Evolutionary conservation across 92 coral and sea anemone genomes (phyloP).

Genomic region (Pocillopora grandis): DNA sequence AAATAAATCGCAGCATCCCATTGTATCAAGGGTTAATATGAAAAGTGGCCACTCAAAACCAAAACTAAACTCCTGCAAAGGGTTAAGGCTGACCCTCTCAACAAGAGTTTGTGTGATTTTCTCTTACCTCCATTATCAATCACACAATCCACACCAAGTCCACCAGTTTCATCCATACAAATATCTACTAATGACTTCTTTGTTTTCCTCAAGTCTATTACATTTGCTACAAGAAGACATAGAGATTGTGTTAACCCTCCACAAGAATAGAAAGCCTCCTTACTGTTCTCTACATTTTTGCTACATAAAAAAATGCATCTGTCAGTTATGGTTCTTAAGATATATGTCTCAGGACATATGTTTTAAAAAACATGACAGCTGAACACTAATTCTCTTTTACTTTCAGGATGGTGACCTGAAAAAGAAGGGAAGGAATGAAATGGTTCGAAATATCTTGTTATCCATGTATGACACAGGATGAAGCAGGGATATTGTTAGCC

Average conservation of each 20-base stretch:
- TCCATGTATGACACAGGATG: slow-evolving; percentile 26
- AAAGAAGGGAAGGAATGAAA: slow-evolving; percentile 73
- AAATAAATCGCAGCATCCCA: too few species aligned
- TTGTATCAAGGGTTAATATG: too few species aligned
- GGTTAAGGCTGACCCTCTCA: not conserved
- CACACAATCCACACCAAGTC: slow-evolving; percentile 92
- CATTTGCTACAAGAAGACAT: slow-evolving; percentile 61
- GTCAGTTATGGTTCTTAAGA: too few species aligned
- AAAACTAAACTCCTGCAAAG: too few species aligned
- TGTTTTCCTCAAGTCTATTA: slow-evolving; percentile 76
- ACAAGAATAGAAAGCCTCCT: not conserved
- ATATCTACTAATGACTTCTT: slow-evolving; percentile 71
- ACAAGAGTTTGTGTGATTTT: too few species aligned
- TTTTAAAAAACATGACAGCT: too few species aligned
- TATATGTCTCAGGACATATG: too few species aligned
- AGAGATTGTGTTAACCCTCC: not conserved
- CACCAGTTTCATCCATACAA: slow-evolving; percentile 95
- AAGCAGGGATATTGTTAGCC: not conserved
- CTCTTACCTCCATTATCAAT: slow-evolving; percentile 92
- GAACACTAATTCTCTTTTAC: not conserved
- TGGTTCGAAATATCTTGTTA: slow-evolving; percentile 60
- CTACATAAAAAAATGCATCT: too few species aligned
- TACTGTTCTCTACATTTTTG: not conserved
- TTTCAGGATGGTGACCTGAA: slow-evolving; percentile 72
- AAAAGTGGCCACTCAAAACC: too few species aligned